phyloP scores from a whole-genome alignment of 2,113 vertebrate genomes.

The Suricata suricatta region DNA sequence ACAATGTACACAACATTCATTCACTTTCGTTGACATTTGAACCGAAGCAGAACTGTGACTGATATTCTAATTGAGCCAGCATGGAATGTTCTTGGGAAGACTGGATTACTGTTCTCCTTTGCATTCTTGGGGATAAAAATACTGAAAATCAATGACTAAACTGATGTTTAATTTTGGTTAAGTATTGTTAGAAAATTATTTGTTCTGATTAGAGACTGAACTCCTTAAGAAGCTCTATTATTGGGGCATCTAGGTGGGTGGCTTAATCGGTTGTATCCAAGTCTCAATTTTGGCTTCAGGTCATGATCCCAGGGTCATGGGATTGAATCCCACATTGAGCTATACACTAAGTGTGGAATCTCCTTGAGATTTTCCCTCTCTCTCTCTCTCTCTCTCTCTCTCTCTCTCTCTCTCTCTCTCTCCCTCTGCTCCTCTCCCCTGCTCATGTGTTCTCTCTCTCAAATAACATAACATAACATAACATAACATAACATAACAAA shows the following conservation, averaged over 20 bases:
- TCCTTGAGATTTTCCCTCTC: too few species aligned
- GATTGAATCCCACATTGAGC: too few species aligned
- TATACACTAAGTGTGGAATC: too few species aligned
- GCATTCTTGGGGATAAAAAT: neutral
- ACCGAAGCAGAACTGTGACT: neutral
- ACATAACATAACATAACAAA: too few species aligned
- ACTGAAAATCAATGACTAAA: neutral
- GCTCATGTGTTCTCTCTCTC: too few species aligned
- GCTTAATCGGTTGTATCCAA: too few species aligned
- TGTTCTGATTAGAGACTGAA: neutral
- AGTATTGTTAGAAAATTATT: neutral
- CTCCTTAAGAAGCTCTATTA: neutral
- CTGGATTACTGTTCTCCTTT: neutral
- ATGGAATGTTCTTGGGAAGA: neutral
- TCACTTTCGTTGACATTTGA: constrained; percentile 26
- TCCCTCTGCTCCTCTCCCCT: too few species aligned
- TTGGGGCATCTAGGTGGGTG: too few species aligned
- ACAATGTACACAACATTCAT: neutral
- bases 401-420: too few species aligned
- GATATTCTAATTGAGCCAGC: neutral
- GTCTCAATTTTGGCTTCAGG: too few species aligned
- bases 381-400: too few species aligned
- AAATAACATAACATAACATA: neutral
- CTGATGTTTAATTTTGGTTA: neutral
- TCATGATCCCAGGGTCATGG: too few species aligned